Conservation (phyloP, 2,888 invertebrate species). For the Ferdinandea cuprea region DNA sequence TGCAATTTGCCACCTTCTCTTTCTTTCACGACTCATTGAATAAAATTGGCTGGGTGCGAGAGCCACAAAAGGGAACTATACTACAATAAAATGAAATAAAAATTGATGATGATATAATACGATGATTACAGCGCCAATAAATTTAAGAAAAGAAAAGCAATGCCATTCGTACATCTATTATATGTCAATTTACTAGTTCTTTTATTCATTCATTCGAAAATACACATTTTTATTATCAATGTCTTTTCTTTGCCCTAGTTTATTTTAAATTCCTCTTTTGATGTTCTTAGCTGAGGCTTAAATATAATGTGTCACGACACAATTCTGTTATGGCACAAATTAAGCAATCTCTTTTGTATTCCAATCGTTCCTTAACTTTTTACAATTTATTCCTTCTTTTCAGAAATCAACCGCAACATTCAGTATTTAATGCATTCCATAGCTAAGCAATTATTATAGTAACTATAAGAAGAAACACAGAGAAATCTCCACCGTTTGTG, state of each 20-base stretch:
- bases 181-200: background rate
- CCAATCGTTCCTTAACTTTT: constrained; percentile 18
- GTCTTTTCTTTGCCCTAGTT: no score
- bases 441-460: constrained; percentile 60
- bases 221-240: no score
- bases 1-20: no score
- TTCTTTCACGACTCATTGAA: no score
- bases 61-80: no score
- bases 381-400: constrained; percentile 5
- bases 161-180: background rate
- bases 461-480: constrained; percentile 13
- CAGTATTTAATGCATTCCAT: constrained; percentile 72
- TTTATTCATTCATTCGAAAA: background rate
- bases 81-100: background rate
- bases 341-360: constrained; percentile 35
- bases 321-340: constrained; percentile 58
- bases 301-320: constrained; percentile 66
- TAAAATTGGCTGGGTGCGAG: no score
- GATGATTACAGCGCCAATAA: no score
- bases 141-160: no score
- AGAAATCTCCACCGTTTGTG: constrained; percentile 43
- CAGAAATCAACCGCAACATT: constrained; percentile 67
- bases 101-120: no score
- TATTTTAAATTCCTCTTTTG: background rate
- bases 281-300: background rate